Conservation (phyloP, 2,888 invertebrate genomes). For the Tinea semifulvella region DNA sequence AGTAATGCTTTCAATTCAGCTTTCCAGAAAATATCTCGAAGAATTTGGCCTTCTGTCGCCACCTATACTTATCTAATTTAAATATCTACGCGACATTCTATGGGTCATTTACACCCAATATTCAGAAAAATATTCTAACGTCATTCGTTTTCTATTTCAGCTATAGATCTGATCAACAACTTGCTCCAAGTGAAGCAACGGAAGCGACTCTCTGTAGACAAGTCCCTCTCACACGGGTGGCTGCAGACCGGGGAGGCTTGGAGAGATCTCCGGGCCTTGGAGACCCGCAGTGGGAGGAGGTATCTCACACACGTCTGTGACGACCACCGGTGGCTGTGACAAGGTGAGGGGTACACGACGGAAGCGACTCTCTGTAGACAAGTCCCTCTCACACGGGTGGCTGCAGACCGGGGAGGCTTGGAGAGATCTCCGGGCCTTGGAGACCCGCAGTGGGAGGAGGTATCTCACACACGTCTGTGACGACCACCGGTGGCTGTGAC, state of each 20-base stretch:
- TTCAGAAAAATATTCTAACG: too few relatives aligned
- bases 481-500: slow-evolving; percentile 33
- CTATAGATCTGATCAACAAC: slow-evolving; percentile 97
- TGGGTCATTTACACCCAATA: too few relatives aligned
- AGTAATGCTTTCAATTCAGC: too few relatives aligned
- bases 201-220: slow-evolving; percentile 95
- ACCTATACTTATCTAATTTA: too few relatives aligned
- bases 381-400: slow-evolving; percentile 94
- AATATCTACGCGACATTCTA: too few relatives aligned
- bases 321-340: slow-evolving; percentile 33
- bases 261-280: slow-evolving; percentile 91
- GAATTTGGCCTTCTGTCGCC: too few relatives aligned
- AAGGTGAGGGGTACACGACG: slow-evolving; percentile 68
- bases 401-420: slow-evolving; percentile 96
- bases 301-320: slow-evolving; percentile 55
- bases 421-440: slow-evolving; percentile 91
- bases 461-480: slow-evolving; percentile 55
- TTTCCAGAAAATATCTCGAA: too few relatives aligned
- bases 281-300: slow-evolving; percentile 55
- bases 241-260: slow-evolving; percentile 96
- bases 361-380: slow-evolving; percentile 95
- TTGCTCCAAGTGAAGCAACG: slow-evolving; percentile 96
- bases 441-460: slow-evolving; percentile 55
- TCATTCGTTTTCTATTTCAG: slow-evolving; percentile 63
- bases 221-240: slow-evolving; percentile 94